Percentiles rank a stretch among this genome's conserved stretches.
These are phyloP conservation scores for Nomada fucata DNA, from an alignment of 2,888 invertebrate species.

Conservation along the genomic window DNA sequence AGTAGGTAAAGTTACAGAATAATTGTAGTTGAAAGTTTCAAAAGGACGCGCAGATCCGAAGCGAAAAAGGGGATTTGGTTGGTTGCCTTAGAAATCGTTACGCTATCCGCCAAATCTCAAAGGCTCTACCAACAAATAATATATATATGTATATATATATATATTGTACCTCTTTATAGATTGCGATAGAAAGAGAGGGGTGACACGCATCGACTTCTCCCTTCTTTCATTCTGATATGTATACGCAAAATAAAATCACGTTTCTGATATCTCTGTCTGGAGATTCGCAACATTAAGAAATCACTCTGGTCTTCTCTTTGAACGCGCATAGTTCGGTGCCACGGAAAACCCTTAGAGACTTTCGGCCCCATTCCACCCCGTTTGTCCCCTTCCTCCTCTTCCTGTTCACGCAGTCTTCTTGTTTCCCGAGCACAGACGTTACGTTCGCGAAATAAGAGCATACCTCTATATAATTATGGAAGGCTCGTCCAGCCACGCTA, in stretches of 20 bases:
- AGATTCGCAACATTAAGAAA: slow-evolving; percentile 36
- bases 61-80: slow-evolving; percentile 41
- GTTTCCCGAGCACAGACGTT: slow-evolving; percentile 51
- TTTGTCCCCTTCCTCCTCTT: neutral
- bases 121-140: slow-evolving; percentile 51
- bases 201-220: neutral
- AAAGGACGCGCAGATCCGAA: slow-evolving; percentile 49
- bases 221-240: slow-evolving; percentile 48
- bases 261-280: slow-evolving; percentile 6
- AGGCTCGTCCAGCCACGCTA: slow-evolving; percentile 79
- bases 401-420: slow-evolving; percentile 25
- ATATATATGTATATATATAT: slow-evolving; percentile 31
- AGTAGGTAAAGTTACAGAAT: slow-evolving; percentile 57
- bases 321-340: neutral
- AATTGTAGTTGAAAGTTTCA: slow-evolving; percentile 44
- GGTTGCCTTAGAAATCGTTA: slow-evolving; percentile 41
- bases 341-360: slow-evolving; percentile 15
- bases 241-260: slow-evolving; percentile 48
- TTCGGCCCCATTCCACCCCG: neutral
- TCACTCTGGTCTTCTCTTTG: slow-evolving; percentile 9
- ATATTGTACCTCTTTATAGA: slow-evolving; percentile 34
- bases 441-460: slow-evolving; percentile 71
- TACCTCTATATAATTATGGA: slow-evolving; percentile 75
- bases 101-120: slow-evolving; percentile 33
- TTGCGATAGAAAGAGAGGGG: slow-evolving; percentile 35